phyloP scores from a whole-genome alignment of 2,797 vertebrate genomes.

The Channa striata region DNA sequence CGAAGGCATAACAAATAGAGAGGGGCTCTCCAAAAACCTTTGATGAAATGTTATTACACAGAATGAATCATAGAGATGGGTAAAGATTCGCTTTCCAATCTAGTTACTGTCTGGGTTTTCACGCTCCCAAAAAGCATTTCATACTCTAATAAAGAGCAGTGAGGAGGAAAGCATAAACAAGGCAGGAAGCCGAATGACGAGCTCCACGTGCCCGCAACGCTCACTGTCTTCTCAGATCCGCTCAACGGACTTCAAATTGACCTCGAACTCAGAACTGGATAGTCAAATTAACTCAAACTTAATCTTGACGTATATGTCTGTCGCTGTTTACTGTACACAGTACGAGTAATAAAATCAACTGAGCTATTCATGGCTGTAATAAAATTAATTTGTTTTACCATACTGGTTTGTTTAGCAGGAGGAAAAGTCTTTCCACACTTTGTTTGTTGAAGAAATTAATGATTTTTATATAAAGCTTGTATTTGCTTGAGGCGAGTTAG shows the following conservation, averaged over 20 bases:
- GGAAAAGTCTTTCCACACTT: constrained; percentile 25
- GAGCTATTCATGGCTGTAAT: constrained; percentile 11
- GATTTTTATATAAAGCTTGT: constrained; percentile 53
- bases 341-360: constrained; percentile 22
- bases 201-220: constrained; percentile 47
- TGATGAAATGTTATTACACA: constrained; percentile 87
- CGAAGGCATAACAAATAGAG: constrained; percentile 83
- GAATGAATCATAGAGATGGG: constrained; percentile 83
- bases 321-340: constrained; percentile 18
- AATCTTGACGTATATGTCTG: constrained; percentile 32
- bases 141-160: constrained; percentile 78
- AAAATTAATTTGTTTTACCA: constrained; percentile 42
- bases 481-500: constrained; percentile 51
- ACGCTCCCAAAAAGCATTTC: constrained; percentile 79
- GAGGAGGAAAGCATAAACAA: constrained; percentile 60
- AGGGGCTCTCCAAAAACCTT: constrained; percentile 77
- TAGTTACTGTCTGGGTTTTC: constrained; percentile 76
- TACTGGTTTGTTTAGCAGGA: constrained; percentile 44
- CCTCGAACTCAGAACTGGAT: constrained; percentile 50
- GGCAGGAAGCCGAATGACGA: constrained; percentile 65
- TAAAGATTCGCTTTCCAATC: constrained; percentile 85
- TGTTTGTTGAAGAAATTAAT: constrained; percentile 58
- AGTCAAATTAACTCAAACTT: constrained; percentile 33
- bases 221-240: constrained; percentile 55
- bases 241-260: constrained; percentile 71